These are phyloP conservation scores for Cylas formicarius DNA, from an alignment of 1,140 invertebrate genomes.

Conservation along the genomic window DNA sequence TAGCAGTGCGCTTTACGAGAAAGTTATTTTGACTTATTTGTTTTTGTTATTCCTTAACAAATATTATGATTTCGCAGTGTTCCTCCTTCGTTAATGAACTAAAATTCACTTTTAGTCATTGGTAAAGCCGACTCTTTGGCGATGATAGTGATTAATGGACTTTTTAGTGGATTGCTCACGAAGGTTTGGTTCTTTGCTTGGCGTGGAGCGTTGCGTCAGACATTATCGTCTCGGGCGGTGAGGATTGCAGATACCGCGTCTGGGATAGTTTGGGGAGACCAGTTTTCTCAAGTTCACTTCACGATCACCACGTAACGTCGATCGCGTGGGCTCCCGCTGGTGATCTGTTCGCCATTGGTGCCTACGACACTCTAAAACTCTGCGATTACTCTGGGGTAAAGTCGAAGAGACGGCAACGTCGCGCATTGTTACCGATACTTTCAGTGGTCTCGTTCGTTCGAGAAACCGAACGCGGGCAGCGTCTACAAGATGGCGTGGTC, in stretches of 20 bases:
- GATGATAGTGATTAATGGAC: no score
- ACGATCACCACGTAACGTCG: slow-evolving; percentile 87
- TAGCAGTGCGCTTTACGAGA: no score
- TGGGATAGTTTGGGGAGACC: slow-evolving; percentile 89
- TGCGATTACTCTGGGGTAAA: slow-evolving; percentile 90
- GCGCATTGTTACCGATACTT: slow-evolving; percentile 24
- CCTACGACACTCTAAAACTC: slow-evolving; percentile 84
- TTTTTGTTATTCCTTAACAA: no score
- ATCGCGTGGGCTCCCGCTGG: slow-evolving; percentile 87
- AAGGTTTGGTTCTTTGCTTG: slow-evolving; percentile 79
- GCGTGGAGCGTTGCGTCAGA: slow-evolving; percentile 85
- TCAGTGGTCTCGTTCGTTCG: slow-evolving; percentile 90
- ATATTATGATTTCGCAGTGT: no score
- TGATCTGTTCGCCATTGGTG: slow-evolving; percentile 85
- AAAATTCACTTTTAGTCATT: no score
- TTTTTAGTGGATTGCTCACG: slow-evolving; percentile 92
- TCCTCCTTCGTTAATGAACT: no score
- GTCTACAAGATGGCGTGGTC: slow-evolving; percentile 89
- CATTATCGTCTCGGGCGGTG: slow-evolving; percentile 85
- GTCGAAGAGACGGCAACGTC: slow-evolving; percentile 17
- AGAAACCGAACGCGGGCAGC: slow-evolving; percentile 79
- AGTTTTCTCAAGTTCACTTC: slow-evolving; percentile 71
- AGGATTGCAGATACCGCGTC: slow-evolving; percentile 91
- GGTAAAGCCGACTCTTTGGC: no score
- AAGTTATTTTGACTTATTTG: no score